A percentile compares a stretch with the other conserved stretches of the same genome.
Conservation (phyloP, 2,888 invertebrate species). For the Geotrupes spiniger region DNA sequence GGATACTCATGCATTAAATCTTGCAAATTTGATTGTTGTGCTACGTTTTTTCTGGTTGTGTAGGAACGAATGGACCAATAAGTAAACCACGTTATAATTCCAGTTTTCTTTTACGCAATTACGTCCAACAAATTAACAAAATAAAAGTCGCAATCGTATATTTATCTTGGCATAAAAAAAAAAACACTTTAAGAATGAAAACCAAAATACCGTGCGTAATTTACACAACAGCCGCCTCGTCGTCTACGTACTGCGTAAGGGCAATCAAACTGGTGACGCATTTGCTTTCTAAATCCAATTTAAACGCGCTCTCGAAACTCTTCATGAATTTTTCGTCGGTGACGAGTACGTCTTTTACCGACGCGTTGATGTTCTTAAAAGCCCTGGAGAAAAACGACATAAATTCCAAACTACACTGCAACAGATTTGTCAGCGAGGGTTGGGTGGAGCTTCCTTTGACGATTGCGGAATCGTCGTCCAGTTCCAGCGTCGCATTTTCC, state of each 20-base stretch:
- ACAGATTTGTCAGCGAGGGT: conserved; percentile 39
- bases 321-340: conserved; percentile 35
- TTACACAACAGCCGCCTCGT: conserved; percentile 32
- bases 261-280: conserved; percentile 35
- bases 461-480: conserved; percentile 31
- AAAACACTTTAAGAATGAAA: conserved; percentile 6
- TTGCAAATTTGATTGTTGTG: too few species aligned
- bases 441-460: conserved; percentile 42
- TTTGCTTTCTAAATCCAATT: conserved; percentile 34
- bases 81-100: too few species aligned
- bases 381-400: conserved; percentile 36
- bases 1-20: too few species aligned
- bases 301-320: conserved; percentile 36
- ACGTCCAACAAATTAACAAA: too few species aligned
- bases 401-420: conserved; percentile 39
- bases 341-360: conserved; percentile 34
- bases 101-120: too few species aligned
- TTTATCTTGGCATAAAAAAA: too few species aligned
- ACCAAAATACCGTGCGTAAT: not conserved
- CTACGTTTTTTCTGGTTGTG: too few species aligned
- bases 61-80: too few species aligned
- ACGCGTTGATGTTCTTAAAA: conserved; percentile 34
- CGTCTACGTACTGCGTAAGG: conserved; percentile 43
- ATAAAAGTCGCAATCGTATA: too few species aligned
- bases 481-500: conserved; percentile 33